These are phyloP conservation scores for Eucera pruinosa DNA, from an alignment of 2,888 invertebrate genomes.

Conservation along the genomic window DNA sequence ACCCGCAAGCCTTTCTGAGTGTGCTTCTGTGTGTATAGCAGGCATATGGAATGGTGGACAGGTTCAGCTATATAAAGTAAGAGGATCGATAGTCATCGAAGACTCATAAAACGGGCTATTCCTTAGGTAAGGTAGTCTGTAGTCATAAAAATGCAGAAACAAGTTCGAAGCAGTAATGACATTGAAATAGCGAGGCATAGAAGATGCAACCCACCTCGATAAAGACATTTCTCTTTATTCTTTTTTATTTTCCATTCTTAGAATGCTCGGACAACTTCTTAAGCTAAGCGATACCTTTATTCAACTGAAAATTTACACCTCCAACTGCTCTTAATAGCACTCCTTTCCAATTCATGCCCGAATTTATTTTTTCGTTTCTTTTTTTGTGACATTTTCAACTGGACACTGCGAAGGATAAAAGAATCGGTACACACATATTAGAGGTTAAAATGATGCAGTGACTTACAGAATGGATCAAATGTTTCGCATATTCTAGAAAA, in stretches of 20 bases:
- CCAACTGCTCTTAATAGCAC: background rate
- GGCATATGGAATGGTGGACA: constrained; percentile 29
- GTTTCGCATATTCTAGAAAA: too few relatives aligned
- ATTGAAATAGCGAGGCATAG: constrained; percentile 51
- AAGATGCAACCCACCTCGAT: constrained; percentile 32
- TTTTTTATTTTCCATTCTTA: constrained; percentile 43
- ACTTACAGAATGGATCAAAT: too few relatives aligned
- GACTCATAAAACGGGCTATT: constrained; percentile 57
- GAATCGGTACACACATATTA: background rate
- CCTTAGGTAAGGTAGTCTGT: constrained; percentile 39
- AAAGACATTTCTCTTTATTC: constrained; percentile 35
- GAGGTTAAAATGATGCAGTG: background rate
- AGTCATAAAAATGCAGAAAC: constrained; percentile 52
- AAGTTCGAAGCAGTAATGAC: constrained; percentile 54
- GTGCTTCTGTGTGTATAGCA: background rate
- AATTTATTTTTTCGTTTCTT: background rate
- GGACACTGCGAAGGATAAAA: background rate
- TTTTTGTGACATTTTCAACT: background rate
- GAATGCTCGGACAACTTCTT: constrained; percentile 28
- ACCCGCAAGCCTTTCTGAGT: constrained; percentile 11
- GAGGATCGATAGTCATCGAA: constrained; percentile 57
- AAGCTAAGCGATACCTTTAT: background rate
- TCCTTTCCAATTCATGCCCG: background rate
- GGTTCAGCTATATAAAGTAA: constrained; percentile 36
- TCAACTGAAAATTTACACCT: constrained; percentile 19